These are phyloP conservation scores for Micronisus gabar DNA, from an alignment of 2,113 vertebrate species.

Conservation along the genomic window DNA sequence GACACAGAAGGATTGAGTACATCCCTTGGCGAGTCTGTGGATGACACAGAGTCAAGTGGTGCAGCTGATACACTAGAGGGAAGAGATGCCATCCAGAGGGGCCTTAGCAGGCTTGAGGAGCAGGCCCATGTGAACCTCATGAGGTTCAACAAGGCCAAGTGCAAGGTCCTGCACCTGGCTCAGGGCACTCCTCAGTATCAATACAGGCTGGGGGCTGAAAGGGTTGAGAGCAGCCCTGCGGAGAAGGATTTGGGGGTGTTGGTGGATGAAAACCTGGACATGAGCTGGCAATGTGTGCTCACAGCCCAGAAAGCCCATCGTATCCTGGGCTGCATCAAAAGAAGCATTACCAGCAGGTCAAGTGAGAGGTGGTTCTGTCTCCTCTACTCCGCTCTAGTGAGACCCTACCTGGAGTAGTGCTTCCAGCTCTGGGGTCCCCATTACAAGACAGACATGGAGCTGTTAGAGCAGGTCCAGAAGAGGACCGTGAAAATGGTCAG, in stretches of 20 bases:
- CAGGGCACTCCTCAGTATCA: neutral
- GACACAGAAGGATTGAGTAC: neutral
- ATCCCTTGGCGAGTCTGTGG: neutral
- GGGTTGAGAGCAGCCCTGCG: neutral
- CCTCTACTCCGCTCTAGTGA: neutral
- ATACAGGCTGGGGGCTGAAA: neutral
- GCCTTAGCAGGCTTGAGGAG: too few species aligned
- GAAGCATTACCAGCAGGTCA: neutral
- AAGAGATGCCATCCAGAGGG: too few species aligned
- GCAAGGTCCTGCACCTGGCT: too few species aligned
- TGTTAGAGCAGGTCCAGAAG: neutral
- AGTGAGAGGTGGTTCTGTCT: neutral
- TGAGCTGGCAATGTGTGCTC: accelerated
- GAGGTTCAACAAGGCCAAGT: neutral
- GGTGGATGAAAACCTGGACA: neutral
- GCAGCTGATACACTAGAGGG: neutral
- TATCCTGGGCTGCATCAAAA: neutral
- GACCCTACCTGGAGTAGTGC: neutral
- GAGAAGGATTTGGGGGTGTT: neutral
- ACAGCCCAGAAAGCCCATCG: neutral
- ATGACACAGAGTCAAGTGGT: neutral
- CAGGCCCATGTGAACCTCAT: too few species aligned
- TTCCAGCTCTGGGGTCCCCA: neutral
- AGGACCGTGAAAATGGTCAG: neutral
- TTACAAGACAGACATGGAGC: neutral